Evolutionary conservation across 1,140 invertebrate genomes (phyloP).

Genomic region (Augochlora pura): DNA sequence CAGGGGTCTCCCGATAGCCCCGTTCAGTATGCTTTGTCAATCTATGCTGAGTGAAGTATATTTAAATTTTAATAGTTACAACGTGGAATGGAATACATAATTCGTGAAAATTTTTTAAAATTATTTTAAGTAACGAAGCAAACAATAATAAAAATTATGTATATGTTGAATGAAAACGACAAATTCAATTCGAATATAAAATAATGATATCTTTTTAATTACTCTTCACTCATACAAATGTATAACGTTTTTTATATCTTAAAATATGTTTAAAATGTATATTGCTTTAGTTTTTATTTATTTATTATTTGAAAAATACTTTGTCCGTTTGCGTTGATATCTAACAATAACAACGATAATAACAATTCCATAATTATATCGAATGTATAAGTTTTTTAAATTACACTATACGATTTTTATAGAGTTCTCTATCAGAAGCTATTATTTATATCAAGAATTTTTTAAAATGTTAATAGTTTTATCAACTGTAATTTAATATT

Average conservation of each 20-base stretch:
- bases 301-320: not conserved
- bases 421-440: not conserved
- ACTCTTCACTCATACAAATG: not conserved
- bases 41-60: not conserved
- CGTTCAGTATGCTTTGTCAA: slow-evolving; percentile 18
- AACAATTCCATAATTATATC: too few relatives aligned
- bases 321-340: too few relatives aligned
- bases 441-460: not conserved
- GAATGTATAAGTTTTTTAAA: not conserved
- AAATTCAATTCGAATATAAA: not conserved
- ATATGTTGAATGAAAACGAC: not conserved
- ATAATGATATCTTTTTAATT: not conserved
- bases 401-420: not conserved
- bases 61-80: not conserved
- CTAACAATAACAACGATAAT: too few relatives aligned
- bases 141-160: not conserved
- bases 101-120: not conserved
- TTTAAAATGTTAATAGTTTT: too few relatives aligned
- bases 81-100: not conserved
- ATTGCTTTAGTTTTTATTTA: not conserved
- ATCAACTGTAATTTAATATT: not conserved
- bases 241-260: not conserved
- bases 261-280: not conserved
- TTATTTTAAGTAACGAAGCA: not conserved
- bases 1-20: not conserved